phyloP scores from a whole-genome alignment of 2,888 invertebrate species.

The Cephus rjabovi region DNA sequence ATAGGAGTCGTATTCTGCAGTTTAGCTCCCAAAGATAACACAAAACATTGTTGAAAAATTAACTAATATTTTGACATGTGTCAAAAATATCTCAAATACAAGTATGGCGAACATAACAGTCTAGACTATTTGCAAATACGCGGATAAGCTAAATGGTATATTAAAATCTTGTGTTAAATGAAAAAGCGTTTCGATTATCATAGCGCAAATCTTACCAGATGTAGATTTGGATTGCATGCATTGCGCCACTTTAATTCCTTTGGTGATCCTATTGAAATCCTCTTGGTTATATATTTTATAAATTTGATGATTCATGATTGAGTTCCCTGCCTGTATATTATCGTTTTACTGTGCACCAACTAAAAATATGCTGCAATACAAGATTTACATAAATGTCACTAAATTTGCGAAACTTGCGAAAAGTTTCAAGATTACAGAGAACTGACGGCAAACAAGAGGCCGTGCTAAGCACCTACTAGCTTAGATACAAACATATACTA shows the following conservation, averaged over 20 bases:
- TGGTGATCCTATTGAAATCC: conserved; percentile 68
- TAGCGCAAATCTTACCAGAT: conserved; percentile 64
- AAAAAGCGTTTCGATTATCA: neutral
- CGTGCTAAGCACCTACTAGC: neutral
- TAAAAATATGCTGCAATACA: neutral
- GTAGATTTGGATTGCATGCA: conserved; percentile 72
- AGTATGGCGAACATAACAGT: neutral
- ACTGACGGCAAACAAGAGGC: neutral
- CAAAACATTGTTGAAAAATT: neutral
- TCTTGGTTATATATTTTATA: conserved; percentile 70
- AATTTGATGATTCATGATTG: conserved; percentile 55
- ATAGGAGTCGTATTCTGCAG: too few relatives aligned
- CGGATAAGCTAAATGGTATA: neutral
- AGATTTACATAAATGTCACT: neutral
- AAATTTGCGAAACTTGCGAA: neutral
- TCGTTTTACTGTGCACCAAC: neutral
- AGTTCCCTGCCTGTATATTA: neutral
- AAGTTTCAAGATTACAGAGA: neutral
- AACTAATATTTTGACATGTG: neutral
- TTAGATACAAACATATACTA: neutral
- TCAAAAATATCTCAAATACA: neutral
- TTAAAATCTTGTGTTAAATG: neutral
- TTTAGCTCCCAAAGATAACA: neutral
- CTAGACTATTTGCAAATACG: neutral
- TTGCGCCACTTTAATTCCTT: conserved; percentile 71